These are phyloP conservation scores for Mythimna vitellina DNA, from an alignment of 2,888 invertebrate genomes.

Conservation along the genomic window DNA sequence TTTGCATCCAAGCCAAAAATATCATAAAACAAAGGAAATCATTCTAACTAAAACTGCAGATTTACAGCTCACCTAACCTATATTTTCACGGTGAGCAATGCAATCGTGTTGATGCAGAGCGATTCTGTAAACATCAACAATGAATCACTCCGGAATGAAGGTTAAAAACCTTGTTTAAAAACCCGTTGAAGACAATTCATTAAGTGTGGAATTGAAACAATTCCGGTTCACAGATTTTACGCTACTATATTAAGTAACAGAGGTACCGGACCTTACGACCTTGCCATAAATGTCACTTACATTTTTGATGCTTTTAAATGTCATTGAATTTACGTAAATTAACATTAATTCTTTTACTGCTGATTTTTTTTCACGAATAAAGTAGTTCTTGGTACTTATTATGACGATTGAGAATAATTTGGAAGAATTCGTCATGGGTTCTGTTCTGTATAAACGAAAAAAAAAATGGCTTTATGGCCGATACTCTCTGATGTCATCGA, in stretches of 20 bases:
- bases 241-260: conserved; percentile 26
- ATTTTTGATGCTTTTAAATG: conserved; percentile 47
- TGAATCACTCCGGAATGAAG: conserved; percentile 36
- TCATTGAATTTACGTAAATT: conserved; percentile 44
- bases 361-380: conserved; percentile 44
- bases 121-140: conserved; percentile 1
- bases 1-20: no score
- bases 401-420: conserved; percentile 9
- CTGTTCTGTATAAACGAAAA: conserved; percentile 31
- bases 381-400: conserved; percentile 6
- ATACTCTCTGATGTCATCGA: background rate
- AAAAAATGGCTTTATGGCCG: background rate
- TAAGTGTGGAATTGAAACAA: conserved; percentile 31
- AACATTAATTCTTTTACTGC: conserved; percentile 19
- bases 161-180: conserved; percentile 44
- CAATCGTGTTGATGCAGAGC: no score
- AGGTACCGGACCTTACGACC: conserved; percentile 37
- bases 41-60: no score
- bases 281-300: conserved; percentile 45
- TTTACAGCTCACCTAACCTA: no score
- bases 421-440: conserved; percentile 16
- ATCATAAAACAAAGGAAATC: no score
- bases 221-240: conserved; percentile 41
- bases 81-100: no score
- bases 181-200: conserved; percentile 42